phyloP scores from a whole-genome alignment of 2,888 invertebrate species.

The Epinotia ramella region DNA sequence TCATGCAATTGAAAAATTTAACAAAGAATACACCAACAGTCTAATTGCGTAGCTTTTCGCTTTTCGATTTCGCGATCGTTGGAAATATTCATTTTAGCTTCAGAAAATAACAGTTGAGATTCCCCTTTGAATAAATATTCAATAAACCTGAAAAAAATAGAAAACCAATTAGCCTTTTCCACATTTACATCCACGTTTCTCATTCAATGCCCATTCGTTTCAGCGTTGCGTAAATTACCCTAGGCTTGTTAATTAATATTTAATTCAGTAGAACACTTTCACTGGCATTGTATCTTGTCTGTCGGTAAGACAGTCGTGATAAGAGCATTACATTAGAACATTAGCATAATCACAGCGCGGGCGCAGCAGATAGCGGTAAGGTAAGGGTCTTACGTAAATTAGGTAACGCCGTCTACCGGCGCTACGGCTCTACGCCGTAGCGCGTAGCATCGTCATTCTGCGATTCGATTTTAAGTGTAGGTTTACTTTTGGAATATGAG shows the following conservation, averaged over 20 bases:
- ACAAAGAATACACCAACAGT: too few relatives aligned
- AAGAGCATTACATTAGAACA: slow-evolving; percentile 77
- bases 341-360: slow-evolving; percentile 81
- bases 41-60: too few relatives aligned
- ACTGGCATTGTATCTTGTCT: slow-evolving; percentile 50
- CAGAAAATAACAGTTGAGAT: too few relatives aligned
- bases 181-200: too few relatives aligned
- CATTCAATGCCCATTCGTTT: not conserved
- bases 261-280: slow-evolving; percentile 10
- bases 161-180: too few relatives aligned
- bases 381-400: slow-evolving; percentile 83
- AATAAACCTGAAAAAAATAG: too few relatives aligned
- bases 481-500: not conserved
- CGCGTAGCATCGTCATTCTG: slow-evolving; percentile 51
- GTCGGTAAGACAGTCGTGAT: slow-evolving; percentile 76
- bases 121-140: too few relatives aligned
- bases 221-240: not conserved
- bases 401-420: slow-evolving; percentile 62
- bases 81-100: too few relatives aligned
- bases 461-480: slow-evolving; percentile 40
- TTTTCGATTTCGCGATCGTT: too few relatives aligned
- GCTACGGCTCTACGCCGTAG: slow-evolving; percentile 55
- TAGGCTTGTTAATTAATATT: slow-evolving; percentile 6
- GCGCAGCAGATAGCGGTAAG: slow-evolving; percentile 82
- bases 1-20: too few relatives aligned